Evolutionary conservation across 2,888 invertebrate species (phyloP), one percentile per base, ranked within the genome.

Genomic region (Nephrotoma guestfalica): DNA sequence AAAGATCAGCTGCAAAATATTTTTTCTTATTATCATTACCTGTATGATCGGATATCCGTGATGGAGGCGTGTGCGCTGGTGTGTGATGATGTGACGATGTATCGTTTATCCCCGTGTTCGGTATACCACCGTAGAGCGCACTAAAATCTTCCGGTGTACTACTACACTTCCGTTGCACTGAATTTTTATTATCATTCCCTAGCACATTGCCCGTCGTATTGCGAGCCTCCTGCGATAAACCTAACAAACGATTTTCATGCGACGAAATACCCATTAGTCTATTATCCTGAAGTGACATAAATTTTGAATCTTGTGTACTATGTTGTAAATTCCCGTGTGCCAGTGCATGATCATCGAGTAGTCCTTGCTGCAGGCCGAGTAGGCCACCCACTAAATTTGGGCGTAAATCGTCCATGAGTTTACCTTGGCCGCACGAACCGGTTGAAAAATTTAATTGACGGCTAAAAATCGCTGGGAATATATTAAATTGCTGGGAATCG

Each of bases 391-490:
- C 95, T 83, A 97, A 92, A 91, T 96, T 96, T 86, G 97, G 97
- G 90, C 97, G 92, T 89, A 97, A 92, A 90, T 97, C 97, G 90
- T 97, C 97, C 97, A 97, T 97, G 91, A 96, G 94, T 90, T 96
- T 96, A 89, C 94, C 94, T 90, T 95, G 95, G 42, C 95, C 94
- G 90, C 95, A 94, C 87, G 93, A 94, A 87, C 94, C 94, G 87
- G 94, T 92, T 86, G 94, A 94, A 92, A 97, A 97, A 92, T 97
- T 97, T 89, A 97, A 93, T 92, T 97, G 97, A 88, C 97, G 93
- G 93, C 96, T 96, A 92, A 97, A 97, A 91, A 97, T 97, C 88
- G 97, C 97, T 89, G 97, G 97, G 92, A 97, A 97, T 90, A 97
- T 97, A 93, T 97, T 97, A 93, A 97, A 97, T 93, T 96, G 96